Base-by-base conservation (phyloP, 2,113 vertebrate genomes). In the Accipiter cooperii region DNA sequence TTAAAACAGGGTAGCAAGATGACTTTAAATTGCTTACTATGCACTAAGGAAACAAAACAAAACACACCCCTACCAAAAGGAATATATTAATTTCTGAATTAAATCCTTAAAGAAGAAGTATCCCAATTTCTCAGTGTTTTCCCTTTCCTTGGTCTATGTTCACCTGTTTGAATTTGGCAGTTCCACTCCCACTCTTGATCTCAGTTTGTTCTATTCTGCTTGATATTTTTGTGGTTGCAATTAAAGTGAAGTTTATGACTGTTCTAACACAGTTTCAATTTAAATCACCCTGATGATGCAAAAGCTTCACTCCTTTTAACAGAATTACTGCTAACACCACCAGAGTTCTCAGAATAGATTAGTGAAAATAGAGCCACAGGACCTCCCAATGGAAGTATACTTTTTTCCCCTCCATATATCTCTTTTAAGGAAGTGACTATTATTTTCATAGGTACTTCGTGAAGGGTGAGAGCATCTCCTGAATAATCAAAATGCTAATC, bases 161-260 rank as follows among this genome's bases (percentile, higher is more conserved):
- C 42, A 54, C 8, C 44, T 61, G 18, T 55, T 74, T 55, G 58
- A 91, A 88, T 47, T 57, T 57, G n/a, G 70, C 54, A 29, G 29
- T 69, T 88, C 19, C 10, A 38, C 25, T 74, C 34, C 57, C 18
- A 18, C 15, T 65, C 25, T 19, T 36, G 5, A 70, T 57, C 58
- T 81, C 70, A 86, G 36, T 33, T 21, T 49, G 25, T 51, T 10
- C 22, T 57, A 66, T 85, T 46, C 44, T 83, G 51, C 38, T 86
- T 58, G 33, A 7, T 42, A 63, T 54, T 69, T 94, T 31, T 46
- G 51, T 84, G 40, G 84, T 69, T 94, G 79, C 73, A 93, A 51
- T 92, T 87, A 95, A 94, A 86, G 36, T 91, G 68, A 94, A 91
- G 36, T 95, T 95, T 75, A 81, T 21, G 55, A 84, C 47, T 95